These are phyloP conservation scores for Todus mexicanus DNA, from an alignment of 2,797 vertebrate genomes.

Conservation along the genomic window DNA sequence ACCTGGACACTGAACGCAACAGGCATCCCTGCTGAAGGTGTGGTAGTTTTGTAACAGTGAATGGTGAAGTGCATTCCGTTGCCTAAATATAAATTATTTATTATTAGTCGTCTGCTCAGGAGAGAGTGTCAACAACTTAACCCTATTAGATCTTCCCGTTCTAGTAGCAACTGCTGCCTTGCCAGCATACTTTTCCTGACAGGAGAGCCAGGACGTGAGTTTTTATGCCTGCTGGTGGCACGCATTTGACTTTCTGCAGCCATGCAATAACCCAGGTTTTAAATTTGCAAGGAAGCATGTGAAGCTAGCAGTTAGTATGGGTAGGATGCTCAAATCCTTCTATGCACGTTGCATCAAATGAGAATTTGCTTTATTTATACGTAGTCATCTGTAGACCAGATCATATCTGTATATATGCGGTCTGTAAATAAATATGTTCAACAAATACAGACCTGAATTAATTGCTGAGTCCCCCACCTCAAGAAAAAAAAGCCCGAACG, in stretches of 20 bases:
- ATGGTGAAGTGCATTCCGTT: slow-evolving; percentile 57
- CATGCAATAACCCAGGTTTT: neutral
- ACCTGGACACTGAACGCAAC: slow-evolving; percentile 48
- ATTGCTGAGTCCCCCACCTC: neutral
- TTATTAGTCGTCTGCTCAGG: neutral
- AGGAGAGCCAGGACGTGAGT: neutral
- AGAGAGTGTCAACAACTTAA: neutral
- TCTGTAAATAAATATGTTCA: neutral
- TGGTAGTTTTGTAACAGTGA: slow-evolving; percentile 45
- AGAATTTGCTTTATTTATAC: neutral
- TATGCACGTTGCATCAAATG: neutral
- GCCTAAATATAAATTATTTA: neutral
- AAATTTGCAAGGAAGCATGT: neutral
- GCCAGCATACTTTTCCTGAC: neutral
- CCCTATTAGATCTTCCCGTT: too few relatives aligned
- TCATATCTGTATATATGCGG: too few relatives aligned
- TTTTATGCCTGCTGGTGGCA: neutral
- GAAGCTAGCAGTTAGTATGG: neutral
- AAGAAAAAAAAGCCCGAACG: neutral
- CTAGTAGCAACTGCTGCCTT: neutral
- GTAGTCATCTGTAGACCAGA: neutral
- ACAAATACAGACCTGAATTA: neutral
- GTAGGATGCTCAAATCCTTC: neutral
- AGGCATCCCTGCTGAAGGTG: neutral
- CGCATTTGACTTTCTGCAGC: neutral